Conservation (phyloP, 2,113 vertebrate species). For the Oreochromis aureus region DNA sequence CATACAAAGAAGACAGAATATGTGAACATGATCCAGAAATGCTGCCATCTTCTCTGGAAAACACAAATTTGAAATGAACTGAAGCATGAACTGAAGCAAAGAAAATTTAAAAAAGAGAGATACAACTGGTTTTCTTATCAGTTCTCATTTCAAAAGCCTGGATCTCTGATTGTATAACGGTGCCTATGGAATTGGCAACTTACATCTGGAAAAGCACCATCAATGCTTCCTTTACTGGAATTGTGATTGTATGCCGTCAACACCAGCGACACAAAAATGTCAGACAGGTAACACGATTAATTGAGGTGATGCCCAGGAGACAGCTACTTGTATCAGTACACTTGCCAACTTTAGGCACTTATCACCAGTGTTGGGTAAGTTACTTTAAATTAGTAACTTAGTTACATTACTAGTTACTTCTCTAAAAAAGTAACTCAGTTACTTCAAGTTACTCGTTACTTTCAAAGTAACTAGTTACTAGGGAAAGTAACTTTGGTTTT, state of each 20-base stretch:
- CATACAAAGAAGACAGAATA: neutral
- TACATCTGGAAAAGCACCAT: neutral
- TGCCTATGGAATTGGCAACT: neutral
- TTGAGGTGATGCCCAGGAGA: neutral
- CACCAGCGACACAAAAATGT: neutral
- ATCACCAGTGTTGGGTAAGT: too few species aligned
- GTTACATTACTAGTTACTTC: too few species aligned
- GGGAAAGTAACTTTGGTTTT: too few species aligned
- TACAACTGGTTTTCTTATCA: fast-evolving
- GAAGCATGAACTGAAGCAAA: too few species aligned
- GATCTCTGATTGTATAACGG: neutral
- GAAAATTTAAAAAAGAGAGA: neutral
- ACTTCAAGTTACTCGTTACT: too few species aligned
- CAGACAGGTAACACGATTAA: neutral
- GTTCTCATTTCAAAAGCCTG: neutral
- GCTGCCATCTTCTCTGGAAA: neutral
- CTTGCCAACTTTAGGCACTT: neutral
- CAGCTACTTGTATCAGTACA: neutral
- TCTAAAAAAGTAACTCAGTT: too few species aligned
- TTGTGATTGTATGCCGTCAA: fast-evolving
- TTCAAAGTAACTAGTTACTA: too few species aligned
- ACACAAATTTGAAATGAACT: neutral
- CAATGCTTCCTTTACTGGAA: neutral
- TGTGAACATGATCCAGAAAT: neutral
- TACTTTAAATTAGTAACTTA: too few species aligned